These are phyloP conservation scores for Lepidocolaptes lacrymiger DNA, from an alignment of 2,797 vertebrate species.

Conservation along the genomic window DNA sequence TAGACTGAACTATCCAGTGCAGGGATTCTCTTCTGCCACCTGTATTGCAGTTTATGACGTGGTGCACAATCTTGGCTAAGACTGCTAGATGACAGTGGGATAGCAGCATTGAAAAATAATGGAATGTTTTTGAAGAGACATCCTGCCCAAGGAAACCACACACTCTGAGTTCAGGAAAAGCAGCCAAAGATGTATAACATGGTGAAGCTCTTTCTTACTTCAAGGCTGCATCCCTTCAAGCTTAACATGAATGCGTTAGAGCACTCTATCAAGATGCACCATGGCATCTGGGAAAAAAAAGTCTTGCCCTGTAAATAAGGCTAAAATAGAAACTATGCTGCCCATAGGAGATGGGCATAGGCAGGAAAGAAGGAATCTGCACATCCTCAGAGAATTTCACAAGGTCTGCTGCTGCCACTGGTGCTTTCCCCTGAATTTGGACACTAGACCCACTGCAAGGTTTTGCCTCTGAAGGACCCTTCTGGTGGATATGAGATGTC, in stretches of 20 bases:
- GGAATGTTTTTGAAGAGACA: neutral
- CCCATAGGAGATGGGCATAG: neutral
- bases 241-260: neutral
- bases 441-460: neutral
- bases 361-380: neutral
- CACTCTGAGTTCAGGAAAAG: neutral
- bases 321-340: neutral
- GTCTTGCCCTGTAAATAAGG: neutral
- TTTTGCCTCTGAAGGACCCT: neutral
- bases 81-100: neutral
- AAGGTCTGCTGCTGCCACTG: neutral
- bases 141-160: neutral
- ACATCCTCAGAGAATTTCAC: fast-evolving
- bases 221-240: neutral
- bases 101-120: neutral
- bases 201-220: neutral
- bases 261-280: neutral
- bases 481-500: neutral
- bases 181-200: fast-evolving
- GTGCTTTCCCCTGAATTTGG: neutral
- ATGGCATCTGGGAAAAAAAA: neutral
- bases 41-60: neutral
- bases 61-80: neutral
- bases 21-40: neutral
- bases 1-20: neutral